A percentile compares a stretch with the other conserved stretches of the same genome.
Conservation (phyloP, 2,797 vertebrate genomes). For the Picus viridis region DNA sequence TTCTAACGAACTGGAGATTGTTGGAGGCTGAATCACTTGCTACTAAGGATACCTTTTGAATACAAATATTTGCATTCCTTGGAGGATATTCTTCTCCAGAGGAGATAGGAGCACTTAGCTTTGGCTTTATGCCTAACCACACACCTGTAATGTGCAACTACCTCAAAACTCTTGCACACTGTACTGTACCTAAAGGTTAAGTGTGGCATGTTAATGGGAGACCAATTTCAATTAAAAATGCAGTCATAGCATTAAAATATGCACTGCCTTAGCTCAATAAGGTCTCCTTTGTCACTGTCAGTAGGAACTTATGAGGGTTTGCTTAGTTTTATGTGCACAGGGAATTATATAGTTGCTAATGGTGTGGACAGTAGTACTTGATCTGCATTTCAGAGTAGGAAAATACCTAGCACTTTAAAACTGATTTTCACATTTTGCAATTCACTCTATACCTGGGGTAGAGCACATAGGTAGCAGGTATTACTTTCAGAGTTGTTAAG, state of each 20-base stretch:
- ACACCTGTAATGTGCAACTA: neutral
- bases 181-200: slow-evolving; percentile 3
- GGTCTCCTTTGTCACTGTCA: neutral
- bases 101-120: neutral
- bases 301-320: neutral
- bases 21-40: slow-evolving; percentile 2
- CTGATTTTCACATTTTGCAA: neutral
- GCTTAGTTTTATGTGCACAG: neutral
- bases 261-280: neutral
- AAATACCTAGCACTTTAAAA: neutral
- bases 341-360: neutral
- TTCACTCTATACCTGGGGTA: neutral
- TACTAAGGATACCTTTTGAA: slow-evolving; percentile 32
- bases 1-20: neutral
- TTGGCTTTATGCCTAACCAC: slow-evolving; percentile 23
- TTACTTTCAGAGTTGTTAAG: neutral
- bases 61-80: slow-evolving; percentile 64
- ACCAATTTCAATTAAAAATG: neutral
- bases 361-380: neutral
- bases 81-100: neutral
- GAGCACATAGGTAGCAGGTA: neutral
- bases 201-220: neutral
- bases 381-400: neutral
- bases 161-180: neutral
- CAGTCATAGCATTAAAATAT: slow-evolving; percentile 7